A percentile compares a stretch with the other conserved stretches of the same genome.
phyloP scores from a whole-genome alignment of 2,888 invertebrate species.

The Sarcophaga subvicina region DNA sequence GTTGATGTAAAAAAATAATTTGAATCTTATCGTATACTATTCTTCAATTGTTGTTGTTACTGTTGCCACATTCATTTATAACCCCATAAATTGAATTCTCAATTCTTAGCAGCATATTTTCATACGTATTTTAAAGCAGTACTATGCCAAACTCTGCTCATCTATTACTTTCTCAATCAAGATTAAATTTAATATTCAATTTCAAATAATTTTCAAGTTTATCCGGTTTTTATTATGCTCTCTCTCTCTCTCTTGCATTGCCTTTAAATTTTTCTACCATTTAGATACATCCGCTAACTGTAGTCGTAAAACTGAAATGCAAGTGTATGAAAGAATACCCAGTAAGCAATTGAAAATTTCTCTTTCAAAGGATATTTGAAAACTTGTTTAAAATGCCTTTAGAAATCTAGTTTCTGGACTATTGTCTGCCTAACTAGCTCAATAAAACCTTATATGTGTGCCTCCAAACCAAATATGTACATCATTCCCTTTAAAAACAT shows the following conservation, averaged over 20 bases:
- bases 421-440: too few relatives aligned
- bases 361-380: too few relatives aligned
- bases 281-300: conserved; percentile 48
- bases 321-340: background rate
- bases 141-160: too few relatives aligned
- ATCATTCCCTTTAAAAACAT: too few relatives aligned
- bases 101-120: background rate
- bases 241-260: conserved; percentile 1
- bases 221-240: conserved; percentile 50
- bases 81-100: background rate
- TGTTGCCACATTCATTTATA: background rate
- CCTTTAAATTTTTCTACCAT: background rate
- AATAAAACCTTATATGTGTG: too few relatives aligned
- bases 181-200: conserved; percentile 66
- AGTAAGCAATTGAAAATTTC: background rate
- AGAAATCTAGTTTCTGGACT: too few relatives aligned
- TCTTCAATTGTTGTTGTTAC: background rate
- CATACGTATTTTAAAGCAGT: too few relatives aligned
- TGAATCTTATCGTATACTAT: background rate
- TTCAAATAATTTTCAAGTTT: conserved; percentile 63
- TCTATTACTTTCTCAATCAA: conserved; percentile 39
- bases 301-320: background rate
- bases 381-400: too few relatives aligned
- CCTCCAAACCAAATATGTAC: too few relatives aligned
- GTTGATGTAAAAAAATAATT: too few relatives aligned